Percentiles rank a stretch among this genome's conserved stretches.
Evolutionary conservation across 2,888 invertebrate species (phyloP).

Genomic region (Thalpophila matura): DNA sequence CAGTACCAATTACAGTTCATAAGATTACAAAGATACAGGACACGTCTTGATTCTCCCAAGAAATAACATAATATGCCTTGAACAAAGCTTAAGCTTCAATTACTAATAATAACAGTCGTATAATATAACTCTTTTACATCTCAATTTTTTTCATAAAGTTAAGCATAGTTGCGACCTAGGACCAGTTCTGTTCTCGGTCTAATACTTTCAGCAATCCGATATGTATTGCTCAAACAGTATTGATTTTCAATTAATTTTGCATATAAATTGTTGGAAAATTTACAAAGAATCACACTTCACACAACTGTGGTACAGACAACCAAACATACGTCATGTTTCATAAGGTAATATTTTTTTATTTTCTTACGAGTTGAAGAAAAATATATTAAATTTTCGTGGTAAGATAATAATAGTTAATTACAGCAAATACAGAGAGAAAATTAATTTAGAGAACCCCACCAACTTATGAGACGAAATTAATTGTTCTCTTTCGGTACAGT

Average conservation of each 20-base stretch:
- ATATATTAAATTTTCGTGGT: too few species aligned
- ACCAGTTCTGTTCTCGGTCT: conserved; percentile 66
- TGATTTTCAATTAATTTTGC: conserved; percentile 82
- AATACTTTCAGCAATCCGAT: conserved; percentile 77
- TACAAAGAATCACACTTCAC: conserved; percentile 73
- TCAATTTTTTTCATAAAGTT: not conserved
- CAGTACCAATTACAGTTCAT: too few species aligned
- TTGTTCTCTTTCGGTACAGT: too few species aligned
- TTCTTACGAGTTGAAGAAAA: too few species aligned
- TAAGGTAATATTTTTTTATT: conserved; percentile 68
- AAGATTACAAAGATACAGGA: not conserved
- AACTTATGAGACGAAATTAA: too few species aligned
- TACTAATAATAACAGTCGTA: conserved; percentile 10
- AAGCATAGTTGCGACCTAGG: conserved; percentile 19
- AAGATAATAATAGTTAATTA: too few species aligned
- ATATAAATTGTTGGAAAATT: conserved; percentile 81
- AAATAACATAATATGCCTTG: conserved; percentile 10
- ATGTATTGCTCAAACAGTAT: conserved; percentile 82
- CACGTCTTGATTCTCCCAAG: not conserved
- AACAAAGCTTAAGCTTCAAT: conserved; percentile 10
- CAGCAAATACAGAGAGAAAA: too few species aligned
- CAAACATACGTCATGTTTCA: conserved; percentile 71
- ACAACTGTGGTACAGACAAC: conserved; percentile 50
- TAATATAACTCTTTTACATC: not conserved
- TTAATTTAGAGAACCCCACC: too few species aligned